Evolutionary conservation across 1,140 invertebrate genomes (phyloP), one percentile per base, ranked within the genome.

Genomic region (Drosophila mojavensis): DNA sequence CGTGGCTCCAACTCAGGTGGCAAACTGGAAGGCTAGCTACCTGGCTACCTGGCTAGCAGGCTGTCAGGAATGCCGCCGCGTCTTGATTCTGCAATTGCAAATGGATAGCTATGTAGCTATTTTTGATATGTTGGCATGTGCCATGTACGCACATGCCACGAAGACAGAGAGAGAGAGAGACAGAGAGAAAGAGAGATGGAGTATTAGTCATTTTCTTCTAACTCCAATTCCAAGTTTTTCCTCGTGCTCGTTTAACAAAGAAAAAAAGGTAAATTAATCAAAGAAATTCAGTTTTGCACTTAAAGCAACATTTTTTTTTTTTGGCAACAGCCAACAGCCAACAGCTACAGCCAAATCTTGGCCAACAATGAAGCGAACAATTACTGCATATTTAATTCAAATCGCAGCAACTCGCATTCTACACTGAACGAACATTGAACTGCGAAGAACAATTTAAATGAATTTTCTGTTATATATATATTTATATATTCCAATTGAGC

Each of bases 271-370:
- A 11, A 75, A 75, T 75, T 65, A 75, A 75, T 75, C 73, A 75
- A 54, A 77, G 79, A 82, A 83, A 86, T 86, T 82, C 69, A 88
- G 60, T 88, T 86, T 77, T 71, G 79, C 76, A 86, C 83, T 86
- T 86, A 88, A 64, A 45, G 50, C 64, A 65, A 81, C 62, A 64
- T 50, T 72, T 79, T 76, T 68, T 82, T 79, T 75, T 75, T 30
- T 9, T 9, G 33, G 33, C 2, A 30, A 33, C 33, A 9, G 71
- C 28, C 66, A 69, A 45, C 64, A 71, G 67, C 78, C 58, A n/a
- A n/a, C n/a, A n/a, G n/a, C n/a, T n/a, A 50, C 36, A 9, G 56
- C 64, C 70, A 79, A 85, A 86, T 86, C 82, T 88, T 88, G 82
- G 60, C 71, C 79, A 78, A 79, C 86, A 84, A 86, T 79, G 69